Evolutionary conservation across 1,140 invertebrate species (phyloP).

Genomic region (Campoletis sonorensis): DNA sequence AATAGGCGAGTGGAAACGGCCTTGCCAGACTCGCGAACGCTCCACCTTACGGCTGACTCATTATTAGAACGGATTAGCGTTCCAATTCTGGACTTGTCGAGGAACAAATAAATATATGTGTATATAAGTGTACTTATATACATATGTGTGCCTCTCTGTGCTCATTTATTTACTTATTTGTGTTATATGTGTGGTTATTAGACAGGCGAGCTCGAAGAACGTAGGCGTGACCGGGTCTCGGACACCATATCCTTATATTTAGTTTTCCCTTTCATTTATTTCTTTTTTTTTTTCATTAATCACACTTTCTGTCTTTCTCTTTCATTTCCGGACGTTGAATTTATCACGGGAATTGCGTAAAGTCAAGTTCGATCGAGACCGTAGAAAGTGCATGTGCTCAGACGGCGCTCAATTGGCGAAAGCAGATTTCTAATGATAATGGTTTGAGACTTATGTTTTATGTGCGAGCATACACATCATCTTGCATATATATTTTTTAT

Average conservation of each 20-base stretch:
- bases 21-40: conserved; percentile 46
- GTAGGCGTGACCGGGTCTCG: conserved; percentile 33
- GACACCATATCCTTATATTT: conserved; percentile 28
- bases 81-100: conserved; percentile 15
- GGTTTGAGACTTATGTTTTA: conserved; percentile 17
- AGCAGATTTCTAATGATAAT: conserved; percentile 52
- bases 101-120: conserved; percentile 1
- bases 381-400: conserved; percentile 45
- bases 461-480: conserved; percentile 14
- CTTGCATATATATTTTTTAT: background rate
- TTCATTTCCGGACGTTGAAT: conserved; percentile 9
- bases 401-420: conserved; percentile 24
- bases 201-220: conserved; percentile 14
- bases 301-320: background rate
- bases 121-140: background rate
- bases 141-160: background rate
- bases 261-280: conserved; percentile 6
- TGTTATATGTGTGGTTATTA: background rate
- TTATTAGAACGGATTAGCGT: conserved; percentile 60
- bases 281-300: conserved; percentile 18
- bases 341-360: conserved; percentile 48
- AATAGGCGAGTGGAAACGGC: conserved; percentile 23
- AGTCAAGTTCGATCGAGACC: conserved; percentile 53
- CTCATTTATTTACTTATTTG: conserved; percentile 11
- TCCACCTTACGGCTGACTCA: conserved; percentile 58